These are phyloP conservation scores for Malachius bipustulatus DNA, from an alignment of 2,888 invertebrate species.

Conservation along the genomic window DNA sequence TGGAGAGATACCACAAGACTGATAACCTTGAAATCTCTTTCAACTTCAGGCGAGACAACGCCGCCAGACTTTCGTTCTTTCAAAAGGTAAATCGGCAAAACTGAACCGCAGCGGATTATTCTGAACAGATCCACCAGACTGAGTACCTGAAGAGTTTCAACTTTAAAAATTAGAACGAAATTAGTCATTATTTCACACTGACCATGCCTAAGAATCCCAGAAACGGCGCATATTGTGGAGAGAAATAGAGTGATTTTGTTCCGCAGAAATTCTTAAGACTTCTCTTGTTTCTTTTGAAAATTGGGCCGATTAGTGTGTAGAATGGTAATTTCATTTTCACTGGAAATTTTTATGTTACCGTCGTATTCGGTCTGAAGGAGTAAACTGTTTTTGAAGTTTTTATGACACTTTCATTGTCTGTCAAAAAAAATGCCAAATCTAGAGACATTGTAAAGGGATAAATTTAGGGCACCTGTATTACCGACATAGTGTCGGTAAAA, in stretches of 20 bases:
- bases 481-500: too few relatives aligned
- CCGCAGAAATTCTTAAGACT: neutral
- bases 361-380: too few relatives aligned
- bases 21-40: neutral
- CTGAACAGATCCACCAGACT: neutral
- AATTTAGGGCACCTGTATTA: too few relatives aligned
- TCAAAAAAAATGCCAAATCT: too few relatives aligned
- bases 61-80: neutral
- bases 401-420: too few relatives aligned
- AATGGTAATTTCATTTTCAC: constrained; percentile 2
- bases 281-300: neutral
- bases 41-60: neutral
- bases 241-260: neutral
- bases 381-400: too few relatives aligned
- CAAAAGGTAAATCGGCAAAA: neutral
- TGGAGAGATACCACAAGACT: neutral
- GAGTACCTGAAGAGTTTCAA: neutral
- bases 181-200: neutral
- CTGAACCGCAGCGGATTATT: neutral
- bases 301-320: neutral
- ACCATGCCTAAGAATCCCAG: neutral
- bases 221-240: neutral
- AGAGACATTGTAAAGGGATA: too few relatives aligned
- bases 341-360: constrained; percentile 2
- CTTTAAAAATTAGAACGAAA: neutral